Conservation (phyloP, 2,888 invertebrate genomes). For the Catonia carolina region DNA sequence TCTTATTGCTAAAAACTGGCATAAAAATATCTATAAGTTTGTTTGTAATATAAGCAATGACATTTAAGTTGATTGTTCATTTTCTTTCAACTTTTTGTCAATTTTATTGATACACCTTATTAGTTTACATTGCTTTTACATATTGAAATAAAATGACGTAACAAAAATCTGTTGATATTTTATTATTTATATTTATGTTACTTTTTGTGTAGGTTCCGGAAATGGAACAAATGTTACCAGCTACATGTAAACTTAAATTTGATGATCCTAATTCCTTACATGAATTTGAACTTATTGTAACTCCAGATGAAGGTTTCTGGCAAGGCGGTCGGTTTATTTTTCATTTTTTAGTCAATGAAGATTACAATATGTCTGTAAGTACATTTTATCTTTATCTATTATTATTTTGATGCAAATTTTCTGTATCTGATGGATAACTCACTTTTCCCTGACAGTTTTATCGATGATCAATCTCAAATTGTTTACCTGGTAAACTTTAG, state of each 20-base stretch:
- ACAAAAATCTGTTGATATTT: too few species aligned
- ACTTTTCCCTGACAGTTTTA: conserved; percentile 11
- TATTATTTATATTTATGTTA: too few species aligned
- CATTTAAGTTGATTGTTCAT: too few species aligned
- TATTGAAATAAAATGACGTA: too few species aligned
- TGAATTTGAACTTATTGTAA: conserved; percentile 69
- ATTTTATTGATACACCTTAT: too few species aligned
- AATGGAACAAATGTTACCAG: conserved; percentile 77
- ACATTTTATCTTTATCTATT: background rate
- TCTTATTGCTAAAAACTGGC: too few species aligned
- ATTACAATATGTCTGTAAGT: conserved; percentile 93
- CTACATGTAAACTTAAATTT: conserved; percentile 71
- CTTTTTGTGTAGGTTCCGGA: conserved; percentile 69
- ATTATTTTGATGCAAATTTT: background rate
- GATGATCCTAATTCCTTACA: conserved; percentile 76
- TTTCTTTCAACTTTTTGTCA: too few species aligned
- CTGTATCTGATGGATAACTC: conserved; percentile 6
- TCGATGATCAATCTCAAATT: background rate
- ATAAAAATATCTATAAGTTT: too few species aligned
- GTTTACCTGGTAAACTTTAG: background rate
- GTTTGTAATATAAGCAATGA: too few species aligned
- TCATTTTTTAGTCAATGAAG: conserved; percentile 79
- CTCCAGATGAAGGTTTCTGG: conserved; percentile 86
- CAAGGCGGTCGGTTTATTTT: conserved; percentile 80
- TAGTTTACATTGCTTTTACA: too few species aligned